phyloP scores from a whole-genome alignment of 1,140 invertebrate genomes.

The Lucilia sericata region DNA sequence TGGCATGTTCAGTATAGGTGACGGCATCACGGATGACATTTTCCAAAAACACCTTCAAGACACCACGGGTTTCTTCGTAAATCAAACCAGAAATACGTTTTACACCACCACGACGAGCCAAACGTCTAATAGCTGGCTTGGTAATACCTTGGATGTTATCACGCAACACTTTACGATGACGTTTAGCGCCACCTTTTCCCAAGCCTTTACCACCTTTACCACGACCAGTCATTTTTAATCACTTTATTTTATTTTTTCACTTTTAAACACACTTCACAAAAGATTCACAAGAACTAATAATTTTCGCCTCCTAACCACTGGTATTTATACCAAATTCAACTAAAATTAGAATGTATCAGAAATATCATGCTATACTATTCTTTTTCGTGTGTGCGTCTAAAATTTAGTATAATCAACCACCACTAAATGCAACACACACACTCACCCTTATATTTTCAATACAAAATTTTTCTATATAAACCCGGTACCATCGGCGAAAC shows the following conservation, averaged over 20 bases:
- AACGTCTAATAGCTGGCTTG: slow-evolving; percentile 69
- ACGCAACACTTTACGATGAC: slow-evolving; percentile 74
- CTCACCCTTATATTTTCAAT: not conserved
- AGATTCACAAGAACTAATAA: slow-evolving; percentile 6
- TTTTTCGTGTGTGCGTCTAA: not conserved
- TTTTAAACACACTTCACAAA: not conserved
- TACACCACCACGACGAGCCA: slow-evolving; percentile 81
- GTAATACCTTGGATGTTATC: slow-evolving; percentile 83
- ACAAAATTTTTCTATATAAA: not conserved
- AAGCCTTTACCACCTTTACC: slow-evolving; percentile 76
- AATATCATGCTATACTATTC: not conserved
- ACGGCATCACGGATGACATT: slow-evolving; percentile 86
- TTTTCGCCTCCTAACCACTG: not conserved
- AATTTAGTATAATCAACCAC: not conserved
- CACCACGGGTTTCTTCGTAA: slow-evolving; percentile 78
- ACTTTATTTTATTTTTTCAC: not conserved
- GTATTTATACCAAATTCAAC: not conserved
- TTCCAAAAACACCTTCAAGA: slow-evolving; percentile 83
- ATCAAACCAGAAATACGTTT: slow-evolving; percentile 82
- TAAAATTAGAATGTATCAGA: not conserved
- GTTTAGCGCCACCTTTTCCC: slow-evolving; percentile 76
- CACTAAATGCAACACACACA: not conserved
- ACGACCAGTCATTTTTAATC: slow-evolving; percentile 72
- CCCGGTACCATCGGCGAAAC: not conserved
- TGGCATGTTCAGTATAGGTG: slow-evolving; percentile 85